Percentiles rank a stretch among this genome's conserved stretches.
Conservation (phyloP, 2,797 vertebrate species). For the Protonibea diacanthus region DNA sequence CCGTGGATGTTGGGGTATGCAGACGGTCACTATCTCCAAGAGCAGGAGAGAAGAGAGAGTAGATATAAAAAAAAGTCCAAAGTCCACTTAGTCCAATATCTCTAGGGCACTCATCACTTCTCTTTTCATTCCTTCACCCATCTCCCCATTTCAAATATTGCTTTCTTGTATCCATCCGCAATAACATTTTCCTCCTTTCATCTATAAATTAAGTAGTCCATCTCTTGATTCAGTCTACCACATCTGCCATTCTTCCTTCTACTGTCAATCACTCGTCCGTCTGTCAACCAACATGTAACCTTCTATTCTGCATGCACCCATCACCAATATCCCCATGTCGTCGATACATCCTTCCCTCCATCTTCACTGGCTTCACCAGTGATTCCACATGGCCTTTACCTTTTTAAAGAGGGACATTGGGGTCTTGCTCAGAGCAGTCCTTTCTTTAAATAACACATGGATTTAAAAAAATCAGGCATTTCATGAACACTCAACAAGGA, state of each 20-base stretch:
- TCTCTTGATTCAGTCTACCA: background rate
- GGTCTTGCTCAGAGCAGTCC: constrained; percentile 43
- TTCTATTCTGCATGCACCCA: constrained; percentile 12
- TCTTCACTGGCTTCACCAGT: constrained; percentile 65
- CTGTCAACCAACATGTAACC: constrained; percentile 5
- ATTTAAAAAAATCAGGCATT: constrained; percentile 71
- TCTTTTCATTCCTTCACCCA: background rate
- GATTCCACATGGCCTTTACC: constrained; percentile 75
- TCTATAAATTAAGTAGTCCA: background rate
- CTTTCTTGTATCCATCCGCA: background rate
- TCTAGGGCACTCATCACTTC: constrained; percentile 5
- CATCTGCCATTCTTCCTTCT: constrained; percentile 2
- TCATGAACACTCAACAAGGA: constrained; percentile 64
- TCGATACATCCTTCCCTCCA: background rate
- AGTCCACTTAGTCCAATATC: constrained; percentile 15
- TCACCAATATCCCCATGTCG: constrained; percentile 9
- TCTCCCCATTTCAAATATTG: constrained; percentile 3
- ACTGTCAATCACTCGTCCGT: background rate
- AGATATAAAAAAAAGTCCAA: constrained; percentile 27
- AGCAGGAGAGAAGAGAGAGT: constrained; percentile 10
- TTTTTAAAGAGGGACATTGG: constrained; percentile 81
- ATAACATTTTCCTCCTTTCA: background rate
- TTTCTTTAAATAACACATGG: constrained; percentile 63
- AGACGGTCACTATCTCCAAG: constrained; percentile 40
- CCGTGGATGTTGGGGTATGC: constrained; percentile 19